phyloP scores from a whole-genome alignment of 2,797 vertebrate genomes.

The Mastacembelus armatus region DNA sequence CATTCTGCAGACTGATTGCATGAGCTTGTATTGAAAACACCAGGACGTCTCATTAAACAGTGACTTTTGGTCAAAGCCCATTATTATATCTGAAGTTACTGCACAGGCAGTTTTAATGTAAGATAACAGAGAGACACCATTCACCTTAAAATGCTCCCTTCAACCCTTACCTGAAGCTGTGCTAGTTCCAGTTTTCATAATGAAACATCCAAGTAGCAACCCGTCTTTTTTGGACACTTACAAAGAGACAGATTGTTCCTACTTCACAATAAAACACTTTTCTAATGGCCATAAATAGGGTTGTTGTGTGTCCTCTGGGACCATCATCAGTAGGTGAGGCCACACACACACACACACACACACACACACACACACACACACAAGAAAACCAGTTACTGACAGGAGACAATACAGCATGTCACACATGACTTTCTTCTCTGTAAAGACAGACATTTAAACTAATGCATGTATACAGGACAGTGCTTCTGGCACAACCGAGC shows the following conservation, averaged over 20 bases:
- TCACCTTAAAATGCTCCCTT: too few species aligned
- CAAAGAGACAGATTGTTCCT: too few species aligned
- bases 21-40: too few species aligned
- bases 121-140: too few species aligned
- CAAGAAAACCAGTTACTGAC: constrained; percentile 37
- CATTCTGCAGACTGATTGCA: too few species aligned
- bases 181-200: constrained; percentile 8
- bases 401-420: constrained; percentile 38
- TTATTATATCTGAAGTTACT: too few species aligned
- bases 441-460: constrained; percentile 52
- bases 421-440: constrained; percentile 21
- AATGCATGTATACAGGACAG: constrained; percentile 42
- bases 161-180: too few species aligned
- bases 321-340: constrained; percentile 45
- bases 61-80: too few species aligned
- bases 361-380: constrained; percentile 57
- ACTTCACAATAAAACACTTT: neutral
- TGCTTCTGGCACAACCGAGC: constrained; percentile 46
- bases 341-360: constrained; percentile 59
- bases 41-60: too few species aligned
- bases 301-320: constrained; percentile 30
- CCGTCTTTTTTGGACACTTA: neutral
- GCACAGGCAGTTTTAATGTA: too few species aligned
- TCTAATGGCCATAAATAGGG: too few species aligned
- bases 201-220: neutral